Base-by-base conservation (phyloP, 1,140 invertebrate genomes). In the Leptopilina boulardi region DNA sequence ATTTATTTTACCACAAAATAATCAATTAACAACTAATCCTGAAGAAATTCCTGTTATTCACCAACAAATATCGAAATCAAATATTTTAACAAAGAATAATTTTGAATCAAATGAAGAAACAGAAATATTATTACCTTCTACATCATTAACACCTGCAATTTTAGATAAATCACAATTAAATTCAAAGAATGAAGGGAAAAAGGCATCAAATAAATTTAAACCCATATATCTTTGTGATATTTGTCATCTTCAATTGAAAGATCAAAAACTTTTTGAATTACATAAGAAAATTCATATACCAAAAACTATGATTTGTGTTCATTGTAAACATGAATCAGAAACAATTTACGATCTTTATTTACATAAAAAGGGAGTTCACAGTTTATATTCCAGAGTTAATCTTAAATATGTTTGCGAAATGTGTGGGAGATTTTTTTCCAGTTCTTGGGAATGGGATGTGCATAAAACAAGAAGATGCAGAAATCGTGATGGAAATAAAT, bases 401-500 rank as follows among this genome's bases (percentile, higher is more conserved):
- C 44, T 83, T 1, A 85, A 82, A 42, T 87, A 83, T 66, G 82
- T 82, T 10, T 85, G 85, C 38, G 83, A 86, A 0, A 80, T 82
- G 15, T 87, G 86, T 41, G 83, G 83, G 3, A 86, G 83, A 66
- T 82, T 83, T 19, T 86, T 85, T n/a, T 81, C 84, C 0, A 84
- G 84, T 23, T 82, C 79, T 42, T 87, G 83, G 82, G 81, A 85
- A 26, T 84, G 82, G 81, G 80, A 83, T 41, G 71, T 77, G 70
- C 84, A 87, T 41, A 82, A 84, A 54, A 76, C 78, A 21, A 80
- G 83, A 21, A 76, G 80, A 19, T 85, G 83, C 41, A 80, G 83
- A 21, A 76, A 80, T 42, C 83, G 81, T 38, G 82, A 81, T 51
- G 80, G 79, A 2, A 79, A 82, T 75, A 78, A 77, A 9, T 87